phyloP scores from a whole-genome alignment of 1,140 invertebrate genomes.

The Solenopsis invicta region DNA sequence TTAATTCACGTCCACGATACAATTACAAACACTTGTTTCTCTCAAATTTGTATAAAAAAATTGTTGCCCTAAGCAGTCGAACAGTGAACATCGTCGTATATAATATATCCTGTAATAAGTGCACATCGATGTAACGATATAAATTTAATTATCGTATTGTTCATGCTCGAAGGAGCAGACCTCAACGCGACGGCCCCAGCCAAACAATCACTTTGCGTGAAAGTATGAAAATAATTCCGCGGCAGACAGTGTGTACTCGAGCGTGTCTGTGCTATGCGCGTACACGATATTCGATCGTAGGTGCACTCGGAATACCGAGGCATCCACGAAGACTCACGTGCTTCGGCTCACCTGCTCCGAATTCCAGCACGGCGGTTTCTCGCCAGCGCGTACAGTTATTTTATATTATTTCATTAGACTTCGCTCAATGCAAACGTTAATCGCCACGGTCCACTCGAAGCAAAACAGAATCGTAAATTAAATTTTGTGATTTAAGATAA shows the following conservation, averaged over 20 bases:
- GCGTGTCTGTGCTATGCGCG: slow-evolving; percentile 13
- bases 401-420: slow-evolving; percentile 62
- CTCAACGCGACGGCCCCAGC: slow-evolving; percentile 79
- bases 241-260: slow-evolving; percentile 66
- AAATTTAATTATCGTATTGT: slow-evolving; percentile 86
- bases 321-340: slow-evolving; percentile 64
- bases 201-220: slow-evolving; percentile 86
- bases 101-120: slow-evolving; percentile 72
- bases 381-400: slow-evolving; percentile 45
- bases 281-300: slow-evolving; percentile 39
- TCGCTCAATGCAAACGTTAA: too few relatives aligned
- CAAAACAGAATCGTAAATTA: slow-evolving; percentile 9
- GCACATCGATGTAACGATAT: slow-evolving; percentile 81
- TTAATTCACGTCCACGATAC: background rate
- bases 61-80: background rate
- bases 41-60: background rate
- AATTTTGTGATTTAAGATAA: slow-evolving; percentile 25
- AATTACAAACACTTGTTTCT: slow-evolving; percentile 11
- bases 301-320: slow-evolving; percentile 53
- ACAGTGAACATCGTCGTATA: slow-evolving; percentile 33
- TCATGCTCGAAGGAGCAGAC: slow-evolving; percentile 84
- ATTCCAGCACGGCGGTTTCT: slow-evolving; percentile 65
- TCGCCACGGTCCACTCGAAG: background rate
- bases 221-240: slow-evolving; percentile 85
- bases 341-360: slow-evolving; percentile 72